A percentile compares a stretch with the other conserved stretches of the same genome.
These are phyloP conservation scores for Heptranchias perlo DNA, from an alignment of 2,113 vertebrate genomes.

Conservation along the genomic window DNA sequence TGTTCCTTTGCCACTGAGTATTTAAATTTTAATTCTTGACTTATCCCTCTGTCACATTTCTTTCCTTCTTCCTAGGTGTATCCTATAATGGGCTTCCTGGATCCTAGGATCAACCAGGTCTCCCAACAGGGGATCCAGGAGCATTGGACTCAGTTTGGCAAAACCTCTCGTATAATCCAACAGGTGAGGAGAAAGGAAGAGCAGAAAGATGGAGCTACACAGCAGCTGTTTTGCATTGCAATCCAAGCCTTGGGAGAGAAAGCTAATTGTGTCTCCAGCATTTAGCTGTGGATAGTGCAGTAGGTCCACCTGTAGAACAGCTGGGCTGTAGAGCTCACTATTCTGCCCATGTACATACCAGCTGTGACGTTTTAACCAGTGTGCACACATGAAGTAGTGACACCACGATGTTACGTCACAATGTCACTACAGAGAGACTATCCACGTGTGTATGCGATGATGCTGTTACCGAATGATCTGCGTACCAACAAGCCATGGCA, in stretches of 20 bases:
- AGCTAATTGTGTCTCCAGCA: neutral
- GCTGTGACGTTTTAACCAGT: neutral
- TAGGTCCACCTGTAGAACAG: neutral
- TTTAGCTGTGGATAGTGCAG: neutral
- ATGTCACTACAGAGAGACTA: neutral
- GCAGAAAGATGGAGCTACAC: neutral
- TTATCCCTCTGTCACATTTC: fast-evolving
- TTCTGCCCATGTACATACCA: neutral
- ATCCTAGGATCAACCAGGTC: conserved; percentile 56
- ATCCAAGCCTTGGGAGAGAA: neutral
- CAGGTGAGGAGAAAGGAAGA: conserved; percentile 49
- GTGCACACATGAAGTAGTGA: neutral
- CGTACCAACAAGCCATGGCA: neutral
- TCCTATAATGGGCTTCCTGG: conserved; percentile 62
- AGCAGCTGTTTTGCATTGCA: neutral
- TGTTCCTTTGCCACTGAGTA: neutral
- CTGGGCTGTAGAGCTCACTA: too few relatives aligned
- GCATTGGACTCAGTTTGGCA: conserved; percentile 46
- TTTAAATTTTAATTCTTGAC: neutral
- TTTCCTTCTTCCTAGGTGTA: conserved; percentile 57
- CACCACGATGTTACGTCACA: neutral
- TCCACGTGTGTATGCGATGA: neutral
- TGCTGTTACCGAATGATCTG: neutral
- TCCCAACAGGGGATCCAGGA: conserved; percentile 52
- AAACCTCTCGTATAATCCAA: conserved; percentile 48